Evolutionary conservation across 2,113 vertebrate species (phyloP).

Genomic region (Sorex fumeus): DNA sequence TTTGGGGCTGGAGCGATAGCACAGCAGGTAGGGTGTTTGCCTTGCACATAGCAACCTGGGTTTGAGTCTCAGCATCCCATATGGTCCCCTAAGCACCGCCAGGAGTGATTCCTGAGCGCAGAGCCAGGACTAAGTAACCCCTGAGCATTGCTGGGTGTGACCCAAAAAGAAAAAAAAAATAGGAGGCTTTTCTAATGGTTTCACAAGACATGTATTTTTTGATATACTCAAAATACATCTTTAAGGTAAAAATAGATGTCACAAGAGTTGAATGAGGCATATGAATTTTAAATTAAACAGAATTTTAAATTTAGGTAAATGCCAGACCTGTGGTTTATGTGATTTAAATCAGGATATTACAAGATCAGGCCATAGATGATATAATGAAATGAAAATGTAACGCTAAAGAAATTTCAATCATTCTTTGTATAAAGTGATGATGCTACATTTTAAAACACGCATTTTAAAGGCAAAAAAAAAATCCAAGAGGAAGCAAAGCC

Average conservation of each 20-base stretch:
- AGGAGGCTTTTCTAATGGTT: constrained; percentile 14
- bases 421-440: background rate
- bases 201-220: background rate
- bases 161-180: too few relatives aligned
- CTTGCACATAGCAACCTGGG: too few relatives aligned
- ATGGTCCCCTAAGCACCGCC: too few relatives aligned
- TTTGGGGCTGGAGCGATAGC: too few relatives aligned
- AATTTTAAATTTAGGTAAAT: background rate
- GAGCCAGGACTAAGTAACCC: too few relatives aligned
- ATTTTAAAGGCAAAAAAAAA: background rate
- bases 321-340: constrained; percentile 10
- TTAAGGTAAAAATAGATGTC: constrained; percentile 15
- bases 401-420: constrained; percentile 20
- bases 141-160: too few relatives aligned
- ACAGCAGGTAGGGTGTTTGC: too few relatives aligned
- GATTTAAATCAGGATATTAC: constrained; percentile 50
- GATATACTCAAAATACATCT: constrained; percentile 17
- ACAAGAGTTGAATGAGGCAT: background rate
- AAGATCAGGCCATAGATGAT: background rate
- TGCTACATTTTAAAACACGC: constrained; percentile 11
- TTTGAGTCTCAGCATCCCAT: too few relatives aligned
- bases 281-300: background rate
- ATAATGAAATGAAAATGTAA: constrained; percentile 55
- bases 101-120: too few relatives aligned
- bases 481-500: background rate